Base-by-base conservation (phyloP, 2,888 invertebrate species). In the Argyresthia albistria region DNA sequence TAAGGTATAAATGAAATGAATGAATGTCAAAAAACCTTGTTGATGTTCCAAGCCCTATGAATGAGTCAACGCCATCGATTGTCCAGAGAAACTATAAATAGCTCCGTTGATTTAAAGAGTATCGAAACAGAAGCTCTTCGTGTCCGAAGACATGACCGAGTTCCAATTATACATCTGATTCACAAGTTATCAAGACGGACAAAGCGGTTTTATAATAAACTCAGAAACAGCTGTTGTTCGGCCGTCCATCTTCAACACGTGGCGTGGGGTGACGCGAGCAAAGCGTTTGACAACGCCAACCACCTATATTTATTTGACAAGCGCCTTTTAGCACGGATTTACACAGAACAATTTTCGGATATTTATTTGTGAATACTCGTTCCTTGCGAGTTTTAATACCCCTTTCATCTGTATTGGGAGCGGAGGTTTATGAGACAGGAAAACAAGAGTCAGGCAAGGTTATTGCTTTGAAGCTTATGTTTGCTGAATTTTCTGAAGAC, bases 151-250 rank as follows among this genome's bases (percentile, higher is more conserved):
- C 65, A 59, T 68, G 73, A 70, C 72, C 70, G 73, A 69, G 61
- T 64, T 76, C 63, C 61, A 64, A 67, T 74, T 70, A 66, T 69
- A 73, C 60, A 55, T 57, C 59, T 70, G 76, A 73, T 59, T 73
- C 67, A 73, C 58, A 52, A 58, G 25, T 25, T 25, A 25, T 25
- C 50, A n/a, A n/a, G n/a, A n/a, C 25, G 25, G 25, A 25, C 25
- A 25, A 25, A 25, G 6, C 25, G 25, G 2, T 25, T 25, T 25
- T 25, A 25, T 25, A 25, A 25, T 25, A 25, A 25, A 25, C 25
- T 25, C 25, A 25, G 25, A 25, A 25, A 25, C 25, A 25, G 25
- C n/a, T n/a, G n/a, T 25, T 25, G 25, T 25, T 6, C 25, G 25
- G 3, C 25, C 25, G 25, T 25, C 25, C 25, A 25, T 25, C 25